A percentile compares a stretch with the other conserved stretches of the same genome.
Conservation (phyloP, 2,888 invertebrate genomes). For the Torymus auratus region DNA sequence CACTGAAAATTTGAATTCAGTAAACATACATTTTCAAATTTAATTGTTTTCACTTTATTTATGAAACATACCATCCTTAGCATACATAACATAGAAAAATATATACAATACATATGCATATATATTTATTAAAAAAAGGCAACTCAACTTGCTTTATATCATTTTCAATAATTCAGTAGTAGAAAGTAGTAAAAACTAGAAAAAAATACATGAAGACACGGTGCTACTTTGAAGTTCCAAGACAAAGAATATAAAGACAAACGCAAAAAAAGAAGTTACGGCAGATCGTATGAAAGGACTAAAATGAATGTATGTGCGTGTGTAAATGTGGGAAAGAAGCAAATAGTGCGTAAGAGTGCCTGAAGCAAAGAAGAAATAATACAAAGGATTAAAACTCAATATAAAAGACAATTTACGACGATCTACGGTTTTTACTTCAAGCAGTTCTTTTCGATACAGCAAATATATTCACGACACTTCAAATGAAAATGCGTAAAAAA, state of each 20-base stretch:
- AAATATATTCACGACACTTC: slow-evolving; percentile 48
- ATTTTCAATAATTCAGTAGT: slow-evolving; percentile 53
- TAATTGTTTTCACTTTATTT: slow-evolving; percentile 18
- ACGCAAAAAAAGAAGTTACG: slow-evolving; percentile 37
- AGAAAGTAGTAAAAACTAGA: slow-evolving; percentile 39
- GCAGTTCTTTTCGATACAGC: slow-evolving; percentile 43
- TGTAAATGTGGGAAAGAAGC: slow-evolving; percentile 53
- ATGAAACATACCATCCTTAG: slow-evolving; percentile 27
- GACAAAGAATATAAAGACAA: slow-evolving; percentile 35
- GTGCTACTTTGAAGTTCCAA: slow-evolving; percentile 74
- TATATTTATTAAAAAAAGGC: slow-evolving; percentile 48
- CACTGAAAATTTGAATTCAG: background rate
- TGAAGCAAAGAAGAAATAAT: slow-evolving; percentile 54
- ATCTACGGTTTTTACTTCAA: slow-evolving; percentile 47
- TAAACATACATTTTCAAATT: slow-evolving; percentile 16
- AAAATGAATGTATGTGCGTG: slow-evolving; percentile 59
- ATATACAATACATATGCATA: slow-evolving; percentile 46
- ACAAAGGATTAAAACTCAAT: slow-evolving; percentile 35
- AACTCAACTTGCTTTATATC: slow-evolving; percentile 45
- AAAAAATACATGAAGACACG: slow-evolving; percentile 66
- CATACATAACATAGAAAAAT: slow-evolving; percentile 12
- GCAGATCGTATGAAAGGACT: slow-evolving; percentile 54
- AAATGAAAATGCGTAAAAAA: slow-evolving; percentile 54
- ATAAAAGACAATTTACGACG: slow-evolving; percentile 40
- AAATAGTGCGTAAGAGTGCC: slow-evolving; percentile 55